Percentiles rank a stretch among this genome's conserved stretches.
Evolutionary conservation across 1,140 invertebrate species (phyloP).

Genomic region (Notospermus geniculatus): DNA sequence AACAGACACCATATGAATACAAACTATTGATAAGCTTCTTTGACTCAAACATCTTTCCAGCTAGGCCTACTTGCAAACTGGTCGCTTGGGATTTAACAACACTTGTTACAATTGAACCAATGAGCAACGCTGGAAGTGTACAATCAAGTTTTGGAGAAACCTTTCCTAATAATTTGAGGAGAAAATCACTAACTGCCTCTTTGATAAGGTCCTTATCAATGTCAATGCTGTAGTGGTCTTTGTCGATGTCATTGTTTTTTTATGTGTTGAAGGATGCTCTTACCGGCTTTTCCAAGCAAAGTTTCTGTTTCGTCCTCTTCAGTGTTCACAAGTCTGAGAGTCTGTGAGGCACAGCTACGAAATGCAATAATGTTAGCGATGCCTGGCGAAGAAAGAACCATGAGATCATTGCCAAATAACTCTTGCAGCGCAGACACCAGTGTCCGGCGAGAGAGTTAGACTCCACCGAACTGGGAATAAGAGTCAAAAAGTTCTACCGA

Average conservation of each 20-base stretch:
- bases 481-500: neutral
- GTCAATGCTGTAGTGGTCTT: too few species aligned
- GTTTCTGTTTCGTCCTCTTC: neutral
- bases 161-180: too few species aligned
- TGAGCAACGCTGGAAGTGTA: neutral
- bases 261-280: too few species aligned
- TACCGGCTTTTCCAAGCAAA: too few species aligned
- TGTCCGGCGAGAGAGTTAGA: neutral
- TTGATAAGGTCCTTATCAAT: too few species aligned
- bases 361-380: neutral
- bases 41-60: neutral
- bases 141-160: conserved; percentile 2
- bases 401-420: neutral
- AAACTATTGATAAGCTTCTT: neutral
- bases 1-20: neutral
- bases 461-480: neutral
- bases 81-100: neutral
- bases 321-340: neutral
- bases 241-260: too few species aligned
- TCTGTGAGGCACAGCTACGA: neutral
- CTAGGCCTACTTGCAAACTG: neutral
- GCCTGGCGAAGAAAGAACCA: neutral
- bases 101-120: conserved; percentile 4
- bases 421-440: neutral
- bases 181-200: too few species aligned